Conservation (phyloP, 1,140 invertebrate species). For the Drosophila serrata region DNA sequence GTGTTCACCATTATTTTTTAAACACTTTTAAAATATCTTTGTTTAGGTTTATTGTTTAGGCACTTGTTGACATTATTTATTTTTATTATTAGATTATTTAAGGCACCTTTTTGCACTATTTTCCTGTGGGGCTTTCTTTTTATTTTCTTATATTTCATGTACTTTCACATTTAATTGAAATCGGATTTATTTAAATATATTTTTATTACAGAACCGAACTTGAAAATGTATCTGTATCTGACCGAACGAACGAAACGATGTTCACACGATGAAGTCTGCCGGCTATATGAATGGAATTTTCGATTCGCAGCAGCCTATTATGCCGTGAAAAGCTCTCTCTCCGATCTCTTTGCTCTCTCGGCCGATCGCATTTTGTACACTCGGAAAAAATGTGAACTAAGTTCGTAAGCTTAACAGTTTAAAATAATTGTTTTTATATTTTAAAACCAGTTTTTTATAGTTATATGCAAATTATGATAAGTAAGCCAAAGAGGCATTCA, state of each 20-base stretch:
- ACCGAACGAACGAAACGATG: conserved; percentile 10
- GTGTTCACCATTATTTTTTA: not conserved
- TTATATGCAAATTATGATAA: too few relatives aligned
- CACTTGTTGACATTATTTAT: not conserved
- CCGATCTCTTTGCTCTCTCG: conserved; percentile 7
- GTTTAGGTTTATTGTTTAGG: not conserved
- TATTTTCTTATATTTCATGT: not conserved
- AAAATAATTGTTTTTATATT: not conserved
- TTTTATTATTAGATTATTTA: not conserved
- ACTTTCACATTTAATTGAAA: not conserved
- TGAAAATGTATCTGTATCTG: conserved; percentile 8
- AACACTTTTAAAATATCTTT: not conserved
- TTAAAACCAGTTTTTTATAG: not conserved
- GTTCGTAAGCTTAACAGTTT: not conserved
- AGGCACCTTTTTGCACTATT: conserved; percentile 10
- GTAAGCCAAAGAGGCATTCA: too few relatives aligned
- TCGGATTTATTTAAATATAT: not conserved
- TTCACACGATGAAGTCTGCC: conserved; percentile 10
- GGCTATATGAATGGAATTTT: conserved; percentile 17
- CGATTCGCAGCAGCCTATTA: conserved; percentile 22
- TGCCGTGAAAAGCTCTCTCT: conserved; percentile 11
- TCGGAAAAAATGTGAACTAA: not conserved
- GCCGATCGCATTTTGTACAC: conserved; percentile 4
- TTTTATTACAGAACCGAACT: conserved; percentile 3
- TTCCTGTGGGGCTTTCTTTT: not conserved